Conservation (phyloP, 1,140 invertebrate genomes). For the Drosophila trapezifrons region DNA sequence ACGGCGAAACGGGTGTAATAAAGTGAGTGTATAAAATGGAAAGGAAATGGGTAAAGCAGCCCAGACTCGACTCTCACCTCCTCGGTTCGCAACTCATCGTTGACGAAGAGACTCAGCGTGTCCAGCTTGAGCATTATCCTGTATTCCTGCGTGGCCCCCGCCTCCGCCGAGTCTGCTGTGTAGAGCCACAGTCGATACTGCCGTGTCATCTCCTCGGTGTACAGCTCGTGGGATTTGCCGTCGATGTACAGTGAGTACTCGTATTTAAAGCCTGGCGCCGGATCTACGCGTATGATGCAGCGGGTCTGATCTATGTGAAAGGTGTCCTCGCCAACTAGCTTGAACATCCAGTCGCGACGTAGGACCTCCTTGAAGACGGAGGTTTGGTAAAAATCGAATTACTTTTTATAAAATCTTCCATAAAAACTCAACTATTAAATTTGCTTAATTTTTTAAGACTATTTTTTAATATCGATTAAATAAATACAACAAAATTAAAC, state of each 20-base stretch:
- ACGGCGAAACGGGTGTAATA: slow-evolving; percentile 12
- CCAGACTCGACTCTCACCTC: slow-evolving; percentile 52
- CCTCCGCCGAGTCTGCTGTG: slow-evolving; percentile 11
- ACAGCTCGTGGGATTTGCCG: slow-evolving; percentile 91
- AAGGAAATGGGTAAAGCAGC: background rate
- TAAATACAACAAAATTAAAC: too few relatives aligned
- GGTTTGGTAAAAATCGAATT: too few relatives aligned
- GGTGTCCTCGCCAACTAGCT: slow-evolving; percentile 90
- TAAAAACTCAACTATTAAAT: too few relatives aligned
- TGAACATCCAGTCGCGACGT: slow-evolving; percentile 94
- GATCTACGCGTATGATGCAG: slow-evolving; percentile 87
- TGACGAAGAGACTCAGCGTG: slow-evolving; percentile 79
- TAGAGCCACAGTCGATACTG: slow-evolving; percentile 86
- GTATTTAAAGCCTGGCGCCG: slow-evolving; percentile 91
- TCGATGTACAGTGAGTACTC: slow-evolving; percentile 90
- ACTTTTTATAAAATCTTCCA: too few relatives aligned
- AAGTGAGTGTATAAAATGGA: slow-evolving; percentile 25
- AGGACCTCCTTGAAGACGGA: slow-evolving; percentile 88
- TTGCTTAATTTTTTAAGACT: too few relatives aligned
- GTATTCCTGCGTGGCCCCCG: slow-evolving; percentile 72
- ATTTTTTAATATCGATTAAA: too few relatives aligned
- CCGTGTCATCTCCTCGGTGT: slow-evolving; percentile 90
- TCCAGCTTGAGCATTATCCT: slow-evolving; percentile 88
- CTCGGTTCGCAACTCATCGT: slow-evolving; percentile 77
- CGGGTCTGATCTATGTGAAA: slow-evolving; percentile 85